Percentiles rank a stretch among this genome's conserved stretches.
phyloP scores from a whole-genome alignment of 2,888 invertebrate species.

The Keiferia lycopersicella region DNA sequence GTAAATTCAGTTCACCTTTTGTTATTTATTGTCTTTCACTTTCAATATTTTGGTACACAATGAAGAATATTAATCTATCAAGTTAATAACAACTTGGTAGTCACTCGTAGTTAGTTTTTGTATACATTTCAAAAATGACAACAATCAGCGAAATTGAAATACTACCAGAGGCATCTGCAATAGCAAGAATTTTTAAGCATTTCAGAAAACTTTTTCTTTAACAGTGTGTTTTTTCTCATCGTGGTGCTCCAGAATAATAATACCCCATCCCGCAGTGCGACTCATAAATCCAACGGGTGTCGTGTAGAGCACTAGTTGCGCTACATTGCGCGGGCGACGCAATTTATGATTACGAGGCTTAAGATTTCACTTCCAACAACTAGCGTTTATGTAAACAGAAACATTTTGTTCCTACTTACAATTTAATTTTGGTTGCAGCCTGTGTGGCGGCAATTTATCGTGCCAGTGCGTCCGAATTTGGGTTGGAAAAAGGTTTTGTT shows the following conservation, averaged over 20 bases:
- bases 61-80: too few relatives aligned
- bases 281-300: conserved; percentile 77
- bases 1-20: too few relatives aligned
- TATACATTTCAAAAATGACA: too few relatives aligned
- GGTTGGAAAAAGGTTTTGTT: not conserved
- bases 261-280: conserved; percentile 70
- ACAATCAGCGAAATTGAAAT: too few relatives aligned
- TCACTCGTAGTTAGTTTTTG: too few relatives aligned
- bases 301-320: conserved; percentile 61
- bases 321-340: conserved; percentile 53
- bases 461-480: not conserved
- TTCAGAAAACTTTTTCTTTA: not conserved
- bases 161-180: too few relatives aligned
- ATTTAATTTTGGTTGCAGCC: conserved; percentile 2
- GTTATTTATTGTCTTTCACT: too few relatives aligned
- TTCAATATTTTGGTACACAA: too few relatives aligned
- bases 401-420: not conserved
- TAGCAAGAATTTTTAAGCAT: not conserved
- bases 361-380: conserved; percentile 14
- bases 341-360: conserved; percentile 52
- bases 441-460: not conserved
- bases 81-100: too few relatives aligned
- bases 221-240: conserved; percentile 63
- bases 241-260: conserved; percentile 66
- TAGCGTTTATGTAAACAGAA: conserved; percentile 4